Base-by-base conservation (phyloP, 2,888 invertebrate species). In the Macaria liturata region DNA sequence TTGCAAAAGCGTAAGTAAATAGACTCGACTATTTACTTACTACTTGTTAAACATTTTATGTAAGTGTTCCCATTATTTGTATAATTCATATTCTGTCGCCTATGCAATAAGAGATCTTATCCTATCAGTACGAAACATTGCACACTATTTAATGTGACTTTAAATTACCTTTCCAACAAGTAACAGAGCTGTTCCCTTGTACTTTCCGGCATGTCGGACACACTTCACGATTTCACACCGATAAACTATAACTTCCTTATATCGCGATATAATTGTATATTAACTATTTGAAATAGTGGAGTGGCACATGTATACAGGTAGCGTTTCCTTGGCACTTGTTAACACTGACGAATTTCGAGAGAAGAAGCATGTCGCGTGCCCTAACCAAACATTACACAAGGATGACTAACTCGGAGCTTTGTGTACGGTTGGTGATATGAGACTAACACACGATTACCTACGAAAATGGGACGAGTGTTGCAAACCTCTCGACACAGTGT, bases 401-500 rank as follows among this genome's bases (percentile, higher is more conserved):
- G 76, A 81, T 83, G 80, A 82, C 80, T 83, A 78, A 74, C 72
- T 68, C 69, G 68, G 75, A 80, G 80, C 78, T 81, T 81, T 76
- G 80, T 78, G 71, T 72, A 65, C 69, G 64, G 65, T 60, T 64
- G 65, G 67, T 75, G 83, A 80, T 86, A 85, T 75, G 81, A 76
- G 68, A 72, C 66, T 69, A 64, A 71, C 66, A 66, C 68, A 70
- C 69, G 78, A 79, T 80, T 78, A 76, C 72, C 67, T 76, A 76
- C 66, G 73, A 78, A 88, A 82, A 78, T 86, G 81, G 89, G 84
- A 73, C 84, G 75, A 70, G 77, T 86, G 86, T 85, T 80, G 85
- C 83, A 83, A 84, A 81, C 78, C 68, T 54, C 66, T 62, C 68
- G 66, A 71, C 64, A 68, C 61, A 64, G 65, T 57, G 57, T 58